Evolutionary conservation across 2,888 invertebrate genomes (phyloP).

Genomic region (Parnassius mnemosyne): DNA sequence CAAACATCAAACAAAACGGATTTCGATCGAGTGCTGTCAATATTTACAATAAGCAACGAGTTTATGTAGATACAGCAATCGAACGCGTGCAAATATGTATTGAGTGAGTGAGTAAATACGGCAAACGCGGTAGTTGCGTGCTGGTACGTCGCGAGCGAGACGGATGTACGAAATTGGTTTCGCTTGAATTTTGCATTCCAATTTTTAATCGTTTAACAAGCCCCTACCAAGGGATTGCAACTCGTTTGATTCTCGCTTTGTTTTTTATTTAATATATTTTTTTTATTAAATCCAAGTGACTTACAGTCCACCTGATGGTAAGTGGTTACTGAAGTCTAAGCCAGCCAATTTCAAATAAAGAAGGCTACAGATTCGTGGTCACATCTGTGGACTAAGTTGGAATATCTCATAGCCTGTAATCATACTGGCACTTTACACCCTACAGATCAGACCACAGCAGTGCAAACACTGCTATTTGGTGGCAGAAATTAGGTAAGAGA

Average conservation of each 20-base stretch:
- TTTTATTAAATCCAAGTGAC: too few species aligned
- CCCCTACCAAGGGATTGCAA: neutral
- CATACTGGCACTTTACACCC: too few species aligned
- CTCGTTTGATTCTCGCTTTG: neutral
- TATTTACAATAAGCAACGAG: neutral
- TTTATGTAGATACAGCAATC: constrained; percentile 1
- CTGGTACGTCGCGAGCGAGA: neutral
- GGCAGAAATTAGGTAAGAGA: too few species aligned
- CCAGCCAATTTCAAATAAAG: too few species aligned
- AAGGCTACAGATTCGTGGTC: fast-evolving
- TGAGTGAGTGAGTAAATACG: neutral
- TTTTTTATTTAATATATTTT: neutral
- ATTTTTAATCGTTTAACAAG: neutral
- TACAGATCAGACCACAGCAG: too few species aligned
- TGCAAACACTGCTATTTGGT: too few species aligned
- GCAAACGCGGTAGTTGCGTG: neutral
- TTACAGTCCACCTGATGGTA: too few species aligned
- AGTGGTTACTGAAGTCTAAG: too few species aligned
- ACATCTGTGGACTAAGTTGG: too few species aligned
- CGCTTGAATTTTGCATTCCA: neutral
- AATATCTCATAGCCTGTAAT: too few species aligned
- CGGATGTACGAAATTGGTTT: neutral
- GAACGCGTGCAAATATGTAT: constrained; percentile 15
- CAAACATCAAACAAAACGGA: neutral
- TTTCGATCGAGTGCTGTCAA: neutral